A percentile compares a stretch with the other conserved stretches of the same genome.
Evolutionary conservation across 2,797 vertebrate genomes (phyloP).

Genomic region (Sitta carolinensis): DNA sequence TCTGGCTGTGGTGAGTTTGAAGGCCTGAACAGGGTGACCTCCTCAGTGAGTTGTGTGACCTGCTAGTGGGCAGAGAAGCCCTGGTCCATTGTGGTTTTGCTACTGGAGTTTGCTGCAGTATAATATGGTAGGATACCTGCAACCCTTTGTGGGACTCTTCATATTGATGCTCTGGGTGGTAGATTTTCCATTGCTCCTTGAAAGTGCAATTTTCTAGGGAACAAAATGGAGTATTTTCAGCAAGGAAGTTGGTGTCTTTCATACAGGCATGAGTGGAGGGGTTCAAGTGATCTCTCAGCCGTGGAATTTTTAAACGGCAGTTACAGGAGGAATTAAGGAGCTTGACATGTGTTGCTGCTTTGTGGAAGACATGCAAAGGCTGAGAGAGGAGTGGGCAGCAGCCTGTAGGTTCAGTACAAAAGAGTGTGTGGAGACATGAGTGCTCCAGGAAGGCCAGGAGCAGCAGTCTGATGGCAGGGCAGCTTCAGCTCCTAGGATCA

Average conservation of each 20-base stretch:
- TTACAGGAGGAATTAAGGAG: not conserved
- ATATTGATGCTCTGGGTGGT: not conserved
- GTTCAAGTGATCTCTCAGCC: not conserved
- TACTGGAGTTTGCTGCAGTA: not conserved
- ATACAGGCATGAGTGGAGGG: not conserved
- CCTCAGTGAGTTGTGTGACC: not conserved
- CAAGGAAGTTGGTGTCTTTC: not conserved
- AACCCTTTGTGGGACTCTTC: not conserved
- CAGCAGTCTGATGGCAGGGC: not conserved
- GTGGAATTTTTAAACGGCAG: not conserved
- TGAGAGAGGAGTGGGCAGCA: not conserved
- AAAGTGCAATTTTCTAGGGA: not conserved
- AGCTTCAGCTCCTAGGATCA: not conserved
- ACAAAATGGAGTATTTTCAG: not conserved
- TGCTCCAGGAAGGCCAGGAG: not conserved
- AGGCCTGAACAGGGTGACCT: not conserved
- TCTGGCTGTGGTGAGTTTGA: constrained; percentile 45
- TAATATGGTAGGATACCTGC: not conserved
- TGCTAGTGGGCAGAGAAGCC: not conserved
- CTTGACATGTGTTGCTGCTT: not conserved
- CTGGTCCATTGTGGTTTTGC: not conserved
- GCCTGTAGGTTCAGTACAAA: not conserved
- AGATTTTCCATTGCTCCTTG: not conserved
- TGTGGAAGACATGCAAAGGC: not conserved
- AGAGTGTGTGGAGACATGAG: accelerated